phyloP scores from a whole-genome alignment of 2,797 vertebrate genomes.

The Merluccius polli region DNA sequence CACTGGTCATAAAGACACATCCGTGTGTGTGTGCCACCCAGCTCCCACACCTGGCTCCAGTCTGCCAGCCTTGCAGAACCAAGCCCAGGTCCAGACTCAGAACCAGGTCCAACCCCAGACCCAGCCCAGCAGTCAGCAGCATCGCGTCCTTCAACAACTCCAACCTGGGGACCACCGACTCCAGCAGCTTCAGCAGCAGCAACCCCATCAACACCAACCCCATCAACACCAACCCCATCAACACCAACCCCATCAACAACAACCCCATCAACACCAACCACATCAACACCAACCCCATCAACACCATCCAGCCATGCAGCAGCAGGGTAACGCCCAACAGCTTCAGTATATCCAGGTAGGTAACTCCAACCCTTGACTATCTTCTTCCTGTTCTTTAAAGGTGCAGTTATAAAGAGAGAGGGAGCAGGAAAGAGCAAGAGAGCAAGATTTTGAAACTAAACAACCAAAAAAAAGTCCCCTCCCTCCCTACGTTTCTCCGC shows the following conservation, averaged over 20 bases:
- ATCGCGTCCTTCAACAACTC: slow-evolving; percentile 90
- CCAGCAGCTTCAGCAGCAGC: slow-evolving; percentile 73
- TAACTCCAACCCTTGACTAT: not conserved
- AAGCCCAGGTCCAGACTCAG: not conserved
- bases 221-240: slow-evolving; percentile 63
- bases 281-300: slow-evolving; percentile 80
- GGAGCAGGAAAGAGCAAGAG: too few species aligned
- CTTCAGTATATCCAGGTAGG: slow-evolving; percentile 86
- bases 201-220: slow-evolving; percentile 66
- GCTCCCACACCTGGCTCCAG: slow-evolving; percentile 53
- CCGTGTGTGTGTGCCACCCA: slow-evolving; percentile 23
- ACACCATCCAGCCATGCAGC: slow-evolving; percentile 32
- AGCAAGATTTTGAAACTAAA: too few species aligned
- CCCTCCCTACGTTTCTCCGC: too few species aligned
- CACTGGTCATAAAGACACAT: too few species aligned
- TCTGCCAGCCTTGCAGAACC: slow-evolving; percentile 36
- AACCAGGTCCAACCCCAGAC: slow-evolving; percentile 54
- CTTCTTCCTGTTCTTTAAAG: not conserved
- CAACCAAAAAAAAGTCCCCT: too few species aligned
- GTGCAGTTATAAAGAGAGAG: not conserved
- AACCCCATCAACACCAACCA: slow-evolving; percentile 65
- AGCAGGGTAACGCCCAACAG: slow-evolving; percentile 72
- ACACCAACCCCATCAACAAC: slow-evolving; percentile 33
- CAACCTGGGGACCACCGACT: slow-evolving; percentile 92
- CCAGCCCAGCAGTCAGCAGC: slow-evolving; percentile 75